A percentile compares a stretch with the other conserved stretches of the same genome.
phyloP scores from a whole-genome alignment of 2,797 vertebrate genomes.

The Hippopotamyrus pictus region DNA sequence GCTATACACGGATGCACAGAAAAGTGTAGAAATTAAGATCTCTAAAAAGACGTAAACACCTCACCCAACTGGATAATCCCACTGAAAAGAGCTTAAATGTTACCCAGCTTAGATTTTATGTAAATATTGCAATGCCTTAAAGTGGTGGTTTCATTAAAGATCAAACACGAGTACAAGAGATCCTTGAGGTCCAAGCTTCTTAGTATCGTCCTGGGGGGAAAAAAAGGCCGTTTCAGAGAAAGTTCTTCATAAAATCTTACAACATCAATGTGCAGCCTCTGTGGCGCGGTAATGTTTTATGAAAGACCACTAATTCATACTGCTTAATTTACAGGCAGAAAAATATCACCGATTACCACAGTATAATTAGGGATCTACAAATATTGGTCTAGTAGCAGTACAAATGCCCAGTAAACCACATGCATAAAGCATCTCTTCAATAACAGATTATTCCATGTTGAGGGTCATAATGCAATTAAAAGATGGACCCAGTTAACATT shows the following conservation, averaged over 20 bases:
- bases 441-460: background rate
- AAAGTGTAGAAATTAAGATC: slow-evolving; percentile 39
- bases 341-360: background rate
- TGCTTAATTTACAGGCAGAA: background rate
- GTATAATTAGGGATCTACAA: background rate
- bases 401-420: background rate
- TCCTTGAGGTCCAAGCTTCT: slow-evolving; percentile 25
- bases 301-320: background rate
- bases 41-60: slow-evolving; percentile 43
- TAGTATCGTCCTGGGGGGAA: slow-evolving; percentile 57
- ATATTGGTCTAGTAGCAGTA: background rate
- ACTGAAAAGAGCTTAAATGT: slow-evolving; percentile 19
- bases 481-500: background rate
- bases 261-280: background rate
- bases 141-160: slow-evolving; percentile 27
- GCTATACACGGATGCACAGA: slow-evolving; percentile 29
- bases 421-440: background rate
- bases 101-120: slow-evolving; percentile 20
- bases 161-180: slow-evolving; percentile 35
- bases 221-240: background rate
- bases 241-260: background rate
- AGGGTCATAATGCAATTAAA: background rate
- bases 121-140: slow-evolving; percentile 25
- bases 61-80: slow-evolving; percentile 19
- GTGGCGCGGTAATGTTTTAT: background rate